Evolutionary conservation across 23 tunicate genomes (phyloP).

Genomic region (Corella eumyota): DNA sequence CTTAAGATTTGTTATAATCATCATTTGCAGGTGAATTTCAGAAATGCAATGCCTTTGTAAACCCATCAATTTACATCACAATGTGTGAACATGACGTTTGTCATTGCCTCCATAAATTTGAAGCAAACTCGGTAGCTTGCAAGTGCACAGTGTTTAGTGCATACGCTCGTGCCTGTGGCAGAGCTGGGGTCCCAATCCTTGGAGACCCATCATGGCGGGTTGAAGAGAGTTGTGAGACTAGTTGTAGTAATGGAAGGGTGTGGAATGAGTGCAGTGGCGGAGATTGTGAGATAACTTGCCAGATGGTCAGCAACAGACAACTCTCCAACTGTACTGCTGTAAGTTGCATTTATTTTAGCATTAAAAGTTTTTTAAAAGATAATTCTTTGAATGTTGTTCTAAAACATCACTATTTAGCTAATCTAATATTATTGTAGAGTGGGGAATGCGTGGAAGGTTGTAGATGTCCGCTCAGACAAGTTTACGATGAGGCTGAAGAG

Average conservation of each 20-base stretch:
- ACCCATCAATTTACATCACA: constrained; percentile 41
- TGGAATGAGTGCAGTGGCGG: constrained; percentile 59
- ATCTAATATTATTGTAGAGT: constrained; percentile 19
- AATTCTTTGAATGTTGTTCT: no score
- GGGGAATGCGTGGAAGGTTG: constrained; percentile 79
- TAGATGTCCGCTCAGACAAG: constrained; percentile 55
- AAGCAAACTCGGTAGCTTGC: constrained; percentile 22
- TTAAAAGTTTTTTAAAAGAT: no score
- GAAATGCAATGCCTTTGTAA: constrained; percentile 45
- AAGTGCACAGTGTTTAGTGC: constrained; percentile 71
- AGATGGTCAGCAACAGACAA: constrained; percentile 46
- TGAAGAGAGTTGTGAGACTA: constrained; percentile 26
- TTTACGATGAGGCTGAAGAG: constrained; percentile 34
- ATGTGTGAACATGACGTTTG: constrained; percentile 95
- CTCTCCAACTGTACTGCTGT: constrained; percentile 33
- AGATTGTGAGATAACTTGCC: constrained; percentile 70
- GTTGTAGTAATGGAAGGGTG: constrained; percentile 47
- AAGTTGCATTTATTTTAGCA: no score
- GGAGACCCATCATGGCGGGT: constrained; percentile 53
- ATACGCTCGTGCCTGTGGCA: constrained; percentile 73
- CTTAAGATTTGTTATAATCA: no score
- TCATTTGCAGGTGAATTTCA: constrained; percentile 47
- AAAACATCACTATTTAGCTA: no score
- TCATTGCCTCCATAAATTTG: constrained; percentile 50
- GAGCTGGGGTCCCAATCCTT: constrained; percentile 24